Base-by-base conservation (phyloP, 2,797 vertebrate genomes). In the Eupleurogrammus muticus region DNA sequence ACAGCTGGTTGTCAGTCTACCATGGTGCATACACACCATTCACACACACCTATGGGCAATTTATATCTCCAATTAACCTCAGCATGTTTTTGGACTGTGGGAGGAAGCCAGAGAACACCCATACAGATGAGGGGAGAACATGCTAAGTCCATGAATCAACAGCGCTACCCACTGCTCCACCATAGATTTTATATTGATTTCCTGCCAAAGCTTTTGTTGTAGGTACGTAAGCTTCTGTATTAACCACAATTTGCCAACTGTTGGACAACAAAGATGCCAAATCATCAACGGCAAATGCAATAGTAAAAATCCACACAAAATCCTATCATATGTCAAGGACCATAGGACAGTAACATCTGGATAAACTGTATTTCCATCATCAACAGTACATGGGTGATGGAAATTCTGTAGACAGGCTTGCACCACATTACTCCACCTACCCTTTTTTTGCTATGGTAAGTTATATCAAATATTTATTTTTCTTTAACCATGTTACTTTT, bases 171-270 rank as follows among this genome's bases (percentile, higher is more conserved):
- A 6, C 28, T 28, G 14, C 38, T 9, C 50, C 20, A 8, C 20
- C 51, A 56, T 44, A 67, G 46, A 50, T n/a, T 23, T 35, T 5
- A 54, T 28, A n/a, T 61, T 12, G n/a, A 24, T 46, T n/a, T 63
- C 16, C 9, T 23, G 24, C 13, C 1, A 44, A 20, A 36, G 23
- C 20, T 20, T 28, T 35, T 13, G 9, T 21, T 68, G 9, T 28
- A 13, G 13, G 48, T 40, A 46, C 19, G 12, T 7, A 32, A 49
- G 10, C 9, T 56, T n/a, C n/a, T n/a, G n/a, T n/a, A 21, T 56
- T 70, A 5, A 19, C 7, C 7, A 11, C 38, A 40, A 36, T 24
- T 44, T 17, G 4, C 5, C 3, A 24, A 13, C 38, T 14, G 10
- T 12, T 14, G 38, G 38, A 40, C 13, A 14, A 3, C 38, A 40